Conservation (phyloP, 1,140 invertebrate genomes). For the Odontomachus brunneus region DNA sequence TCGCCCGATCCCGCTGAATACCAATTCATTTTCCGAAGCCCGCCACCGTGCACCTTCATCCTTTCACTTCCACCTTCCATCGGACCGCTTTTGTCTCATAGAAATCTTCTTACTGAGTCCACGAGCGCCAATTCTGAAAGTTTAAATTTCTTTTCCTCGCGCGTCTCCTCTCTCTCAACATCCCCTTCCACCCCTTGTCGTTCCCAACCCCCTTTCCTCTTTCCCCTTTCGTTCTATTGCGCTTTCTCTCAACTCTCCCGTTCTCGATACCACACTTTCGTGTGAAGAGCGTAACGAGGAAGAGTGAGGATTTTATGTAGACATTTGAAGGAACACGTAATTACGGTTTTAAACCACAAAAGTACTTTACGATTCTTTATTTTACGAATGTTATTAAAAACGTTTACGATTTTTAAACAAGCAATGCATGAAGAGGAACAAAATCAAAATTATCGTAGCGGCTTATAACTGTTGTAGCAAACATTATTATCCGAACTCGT, state of each 20-base stretch:
- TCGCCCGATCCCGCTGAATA: constrained; percentile 78
- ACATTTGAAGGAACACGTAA: constrained; percentile 68
- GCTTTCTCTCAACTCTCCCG: neutral
- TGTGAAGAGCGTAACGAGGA: neutral
- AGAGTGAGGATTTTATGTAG: neutral
- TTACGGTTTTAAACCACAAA: constrained; percentile 77
- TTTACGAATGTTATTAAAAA: constrained; percentile 81
- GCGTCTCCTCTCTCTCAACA: constrained; percentile 17
- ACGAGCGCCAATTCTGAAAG: constrained; percentile 52
- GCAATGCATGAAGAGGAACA: constrained; percentile 35
- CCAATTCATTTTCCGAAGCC: constrained; percentile 80
- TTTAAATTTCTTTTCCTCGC: constrained; percentile 64
- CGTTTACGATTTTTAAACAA: constrained; percentile 55
- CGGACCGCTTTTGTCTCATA: constrained; percentile 70
- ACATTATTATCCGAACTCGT: neutral
- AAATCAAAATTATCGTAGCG: constrained; percentile 66
- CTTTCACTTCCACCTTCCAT: constrained; percentile 47
- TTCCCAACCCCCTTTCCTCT: constrained; percentile 3
- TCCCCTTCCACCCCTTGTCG: constrained; percentile 24
- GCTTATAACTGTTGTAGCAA: constrained; percentile 11
- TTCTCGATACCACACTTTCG: constrained; percentile 29
- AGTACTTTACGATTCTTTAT: constrained; percentile 74
- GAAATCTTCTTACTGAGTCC: constrained; percentile 68
- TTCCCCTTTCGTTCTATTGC: neutral
- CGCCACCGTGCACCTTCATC: constrained; percentile 63